Percentiles rank a stretch among this genome's conserved stretches.
These are phyloP conservation scores for Tyto alba DNA, from an alignment of 2,113 vertebrate genomes.

Conservation along the genomic window DNA sequence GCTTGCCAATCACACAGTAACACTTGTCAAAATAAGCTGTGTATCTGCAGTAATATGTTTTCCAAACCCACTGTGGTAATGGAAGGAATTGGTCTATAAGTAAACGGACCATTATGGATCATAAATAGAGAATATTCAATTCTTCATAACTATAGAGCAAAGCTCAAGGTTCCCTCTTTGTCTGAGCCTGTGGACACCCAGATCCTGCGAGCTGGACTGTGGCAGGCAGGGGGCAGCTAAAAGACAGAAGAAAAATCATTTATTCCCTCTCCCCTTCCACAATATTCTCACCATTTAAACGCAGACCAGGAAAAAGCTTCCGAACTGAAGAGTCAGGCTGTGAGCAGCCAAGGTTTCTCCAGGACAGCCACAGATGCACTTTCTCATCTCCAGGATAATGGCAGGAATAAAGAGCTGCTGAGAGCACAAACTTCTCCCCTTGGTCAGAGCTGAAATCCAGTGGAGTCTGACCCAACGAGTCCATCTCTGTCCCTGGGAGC, in stretches of 20 bases:
- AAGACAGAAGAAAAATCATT: background rate
- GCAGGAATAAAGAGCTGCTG: background rate
- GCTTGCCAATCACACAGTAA: background rate
- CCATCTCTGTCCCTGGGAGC: background rate
- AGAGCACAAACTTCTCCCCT: background rate
- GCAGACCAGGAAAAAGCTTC: background rate
- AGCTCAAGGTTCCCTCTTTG: background rate
- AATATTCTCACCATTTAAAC: background rate
- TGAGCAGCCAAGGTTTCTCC: background rate
- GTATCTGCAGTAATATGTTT: background rate
- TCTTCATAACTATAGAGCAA: background rate
- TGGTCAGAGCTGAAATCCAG: background rate
- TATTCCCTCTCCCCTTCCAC: background rate
- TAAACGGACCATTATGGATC: background rate
- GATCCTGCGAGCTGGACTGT: background rate
- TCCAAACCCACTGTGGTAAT: background rate
- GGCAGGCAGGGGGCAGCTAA: background rate
- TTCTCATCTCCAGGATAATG: background rate
- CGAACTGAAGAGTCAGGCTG: background rate
- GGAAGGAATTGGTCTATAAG: background rate
- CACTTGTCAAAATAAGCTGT: background rate
- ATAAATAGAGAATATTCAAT: background rate
- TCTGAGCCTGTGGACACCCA: background rate
- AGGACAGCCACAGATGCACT: background rate
- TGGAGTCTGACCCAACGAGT: fast-evolving